phyloP scores from a whole-genome alignment of 2,888 invertebrate species.

The Pocota personata region DNA sequence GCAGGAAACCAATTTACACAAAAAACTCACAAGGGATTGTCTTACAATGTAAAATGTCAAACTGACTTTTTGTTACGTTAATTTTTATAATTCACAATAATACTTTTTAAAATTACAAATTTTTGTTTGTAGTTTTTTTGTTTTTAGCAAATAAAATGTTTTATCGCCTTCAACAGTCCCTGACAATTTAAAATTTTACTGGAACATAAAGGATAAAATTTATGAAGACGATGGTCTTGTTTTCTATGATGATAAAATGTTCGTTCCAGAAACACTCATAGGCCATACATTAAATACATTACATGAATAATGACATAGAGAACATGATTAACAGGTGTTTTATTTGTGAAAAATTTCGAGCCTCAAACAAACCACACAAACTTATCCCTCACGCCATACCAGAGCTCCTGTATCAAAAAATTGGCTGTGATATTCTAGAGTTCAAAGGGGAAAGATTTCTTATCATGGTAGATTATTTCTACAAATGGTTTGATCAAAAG shows the following conservation, averaged over 20 bases:
- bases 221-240: slow-evolving; percentile 16
- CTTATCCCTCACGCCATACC: background rate
- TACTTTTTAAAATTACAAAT: no score
- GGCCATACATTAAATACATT: background rate
- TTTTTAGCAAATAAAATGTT: no score
- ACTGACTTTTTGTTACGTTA: no score
- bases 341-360: slow-evolving; percentile 9
- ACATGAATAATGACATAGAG: background rate
- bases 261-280: slow-evolving; percentile 14
- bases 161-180: no score
- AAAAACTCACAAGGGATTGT: no score
- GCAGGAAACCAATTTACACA: no score
- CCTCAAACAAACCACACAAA: background rate
- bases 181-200: background rate
- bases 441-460: slow-evolving; percentile 7
- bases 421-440: slow-evolving; percentile 10
- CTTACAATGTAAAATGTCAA: no score
- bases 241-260: slow-evolving; percentile 21
- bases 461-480: slow-evolving; percentile 16
- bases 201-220: background rate
- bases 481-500: slow-evolving; percentile 22
- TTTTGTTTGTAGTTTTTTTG: no score
- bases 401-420: slow-evolving; percentile 1
- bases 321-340: background rate
- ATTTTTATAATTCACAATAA: no score